Evolutionary conservation across 2,113 vertebrate species (phyloP).

Genomic region (Tapirus terrestris): DNA sequence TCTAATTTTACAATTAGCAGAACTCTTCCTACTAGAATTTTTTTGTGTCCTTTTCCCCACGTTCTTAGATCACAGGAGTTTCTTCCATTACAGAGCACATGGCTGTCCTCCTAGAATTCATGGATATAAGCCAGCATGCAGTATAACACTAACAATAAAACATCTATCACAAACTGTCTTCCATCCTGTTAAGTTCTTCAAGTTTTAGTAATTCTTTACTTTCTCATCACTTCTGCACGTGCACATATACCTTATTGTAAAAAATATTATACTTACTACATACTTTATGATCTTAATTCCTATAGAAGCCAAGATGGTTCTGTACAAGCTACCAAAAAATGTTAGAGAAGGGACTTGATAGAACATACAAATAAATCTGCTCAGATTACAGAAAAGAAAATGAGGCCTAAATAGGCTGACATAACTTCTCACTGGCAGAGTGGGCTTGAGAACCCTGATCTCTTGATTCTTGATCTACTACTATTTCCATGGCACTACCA

Average conservation of each 20-base stretch:
- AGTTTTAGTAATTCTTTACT: slow-evolving; percentile 21
- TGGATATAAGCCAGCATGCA: neutral
- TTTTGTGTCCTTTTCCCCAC: neutral
- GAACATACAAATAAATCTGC: neutral
- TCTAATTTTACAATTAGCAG: neutral
- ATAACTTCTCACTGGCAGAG: neutral
- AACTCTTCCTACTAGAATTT: slow-evolving; percentile 30
- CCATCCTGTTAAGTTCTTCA: neutral
- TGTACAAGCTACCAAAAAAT: neutral
- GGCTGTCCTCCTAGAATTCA: neutral
- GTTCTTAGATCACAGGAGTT: neutral
- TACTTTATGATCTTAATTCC: neutral
- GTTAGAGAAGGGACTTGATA: neutral
- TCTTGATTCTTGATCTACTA: neutral
- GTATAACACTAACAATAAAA: neutral
- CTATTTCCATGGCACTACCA: neutral
- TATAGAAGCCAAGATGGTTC: neutral
- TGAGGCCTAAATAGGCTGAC: neutral
- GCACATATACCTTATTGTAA: neutral
- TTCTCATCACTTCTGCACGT: neutral
- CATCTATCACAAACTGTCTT: slow-evolving; percentile 4
- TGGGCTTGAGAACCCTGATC: neutral
- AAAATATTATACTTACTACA: slow-evolving; percentile 16
- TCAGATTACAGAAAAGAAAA: slow-evolving; percentile 22
- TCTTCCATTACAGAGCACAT: neutral